Evolutionary conservation across 2,797 vertebrate species (phyloP).

Genomic region (Kryptolebias ocellatus): DNA sequence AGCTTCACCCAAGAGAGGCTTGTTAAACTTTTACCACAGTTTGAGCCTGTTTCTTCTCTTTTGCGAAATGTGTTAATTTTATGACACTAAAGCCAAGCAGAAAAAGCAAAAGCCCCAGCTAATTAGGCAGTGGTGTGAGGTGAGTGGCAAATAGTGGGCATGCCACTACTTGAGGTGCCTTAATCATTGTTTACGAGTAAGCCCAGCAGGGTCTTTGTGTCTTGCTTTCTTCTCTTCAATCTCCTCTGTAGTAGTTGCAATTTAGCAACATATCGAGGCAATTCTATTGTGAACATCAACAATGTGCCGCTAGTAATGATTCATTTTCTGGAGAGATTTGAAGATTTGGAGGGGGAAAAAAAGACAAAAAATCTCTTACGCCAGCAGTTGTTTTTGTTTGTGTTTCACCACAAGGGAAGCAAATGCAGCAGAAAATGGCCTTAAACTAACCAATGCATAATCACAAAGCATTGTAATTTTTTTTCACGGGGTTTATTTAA

Average conservation of each 20-base stretch:
- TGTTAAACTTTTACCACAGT: conserved; percentile 73
- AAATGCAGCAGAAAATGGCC: conserved; percentile 71
- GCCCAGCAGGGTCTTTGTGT: conserved; percentile 70
- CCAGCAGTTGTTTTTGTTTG: conserved; percentile 43
- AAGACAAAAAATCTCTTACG: conserved; percentile 8
- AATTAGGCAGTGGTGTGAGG: conserved; percentile 77
- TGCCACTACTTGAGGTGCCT: conserved; percentile 68
- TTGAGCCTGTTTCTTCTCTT: conserved; percentile 66
- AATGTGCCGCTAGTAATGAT: conserved; percentile 24
- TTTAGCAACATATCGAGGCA: conserved; percentile 40
- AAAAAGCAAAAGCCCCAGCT: conserved; percentile 76
- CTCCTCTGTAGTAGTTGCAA: conserved; percentile 43
- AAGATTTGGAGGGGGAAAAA: conserved; percentile 27
- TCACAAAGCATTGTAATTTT: conserved; percentile 60
- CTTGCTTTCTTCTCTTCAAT: conserved; percentile 50
- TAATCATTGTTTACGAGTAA: conserved; percentile 79
- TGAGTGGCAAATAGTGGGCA: conserved; percentile 76
- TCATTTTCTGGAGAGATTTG: conserved; percentile 26
- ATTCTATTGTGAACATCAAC: conserved; percentile 30
- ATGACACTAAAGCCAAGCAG: conserved; percentile 71
- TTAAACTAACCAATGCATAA: conserved; percentile 60
- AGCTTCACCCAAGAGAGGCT: conserved; percentile 70
- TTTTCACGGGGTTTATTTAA: conserved; percentile 71
- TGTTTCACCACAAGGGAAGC: conserved; percentile 50
- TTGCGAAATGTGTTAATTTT: conserved; percentile 82